Conservation (phyloP, 2,888 invertebrate species). For the Lasioglossum calceatum region DNA sequence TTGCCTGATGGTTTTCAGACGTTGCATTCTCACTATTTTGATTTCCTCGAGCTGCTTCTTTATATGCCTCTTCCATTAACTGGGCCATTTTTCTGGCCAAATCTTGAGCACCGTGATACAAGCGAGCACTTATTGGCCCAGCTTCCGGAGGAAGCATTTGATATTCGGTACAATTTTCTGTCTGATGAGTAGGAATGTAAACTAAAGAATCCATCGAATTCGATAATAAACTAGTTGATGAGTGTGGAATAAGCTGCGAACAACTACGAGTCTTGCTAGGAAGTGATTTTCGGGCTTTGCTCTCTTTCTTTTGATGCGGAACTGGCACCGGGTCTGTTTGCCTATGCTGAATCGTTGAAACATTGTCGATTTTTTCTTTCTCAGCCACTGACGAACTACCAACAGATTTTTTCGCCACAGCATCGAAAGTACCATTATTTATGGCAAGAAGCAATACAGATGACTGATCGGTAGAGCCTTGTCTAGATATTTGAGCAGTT, state of each 20-base stretch:
- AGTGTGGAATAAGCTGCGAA: constrained; percentile 55
- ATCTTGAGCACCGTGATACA: constrained; percentile 78
- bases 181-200: constrained; percentile 37
- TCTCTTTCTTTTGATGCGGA: constrained; percentile 68
- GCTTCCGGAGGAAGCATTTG: constrained; percentile 80
- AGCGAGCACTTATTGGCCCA: constrained; percentile 79
- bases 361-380: constrained; percentile 20
- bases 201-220: constrained; percentile 68
- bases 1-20: constrained; percentile 85
- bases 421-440: constrained; percentile 41
- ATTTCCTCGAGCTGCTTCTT: constrained; percentile 70
- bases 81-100: constrained; percentile 79
- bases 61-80: constrained; percentile 80
- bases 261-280: constrained; percentile 75
- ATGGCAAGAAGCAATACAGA: constrained; percentile 37
- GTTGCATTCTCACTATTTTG: constrained; percentile 63
- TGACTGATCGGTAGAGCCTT: constrained; percentile 42
- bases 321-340: constrained; percentile 6
- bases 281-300: constrained; percentile 84
- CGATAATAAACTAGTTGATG: constrained; percentile 55
- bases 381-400: constrained; percentile 9
- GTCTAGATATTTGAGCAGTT: constrained; percentile 3
- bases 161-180: constrained; percentile 53
- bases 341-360: constrained; percentile 19
- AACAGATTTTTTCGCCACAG: constrained; percentile 23